phyloP scores from a whole-genome alignment of 1,140 invertebrate genomes.

The Zaprionus camerounensis region DNA sequence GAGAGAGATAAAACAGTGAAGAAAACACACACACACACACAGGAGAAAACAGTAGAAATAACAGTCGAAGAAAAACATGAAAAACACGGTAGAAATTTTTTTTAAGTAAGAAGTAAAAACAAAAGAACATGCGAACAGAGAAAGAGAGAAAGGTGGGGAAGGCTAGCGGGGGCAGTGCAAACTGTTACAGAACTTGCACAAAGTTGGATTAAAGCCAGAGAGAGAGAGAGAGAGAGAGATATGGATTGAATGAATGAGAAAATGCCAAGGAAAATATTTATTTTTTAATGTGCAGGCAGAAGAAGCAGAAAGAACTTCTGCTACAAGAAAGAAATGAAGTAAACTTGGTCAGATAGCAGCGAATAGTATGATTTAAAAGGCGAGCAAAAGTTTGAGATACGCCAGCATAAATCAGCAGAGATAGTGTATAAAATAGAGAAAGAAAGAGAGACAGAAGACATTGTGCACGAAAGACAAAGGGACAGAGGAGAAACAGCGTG shows the following conservation, averaged over 20 bases:
- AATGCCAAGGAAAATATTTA: slow-evolving; percentile 3
- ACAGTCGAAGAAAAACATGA: slow-evolving; percentile 28
- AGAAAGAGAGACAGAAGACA: not conserved
- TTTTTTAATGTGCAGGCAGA: slow-evolving; percentile 1
- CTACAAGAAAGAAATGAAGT: not conserved
- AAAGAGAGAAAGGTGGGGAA: not conserved
- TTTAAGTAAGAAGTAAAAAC: slow-evolving; percentile 59
- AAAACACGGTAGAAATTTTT: slow-evolving; percentile 49
- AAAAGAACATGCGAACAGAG: slow-evolving; percentile 27
- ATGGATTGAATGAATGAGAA: slow-evolving; percentile 16
- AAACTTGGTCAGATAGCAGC: not conserved
- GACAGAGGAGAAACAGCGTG: not conserved
- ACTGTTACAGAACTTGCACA: slow-evolving; percentile 17
- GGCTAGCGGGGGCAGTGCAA: not conserved
- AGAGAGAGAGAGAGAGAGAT: slow-evolving; percentile 2
- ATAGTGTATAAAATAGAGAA: not conserved
- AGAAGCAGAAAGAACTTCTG: slow-evolving; percentile 1
- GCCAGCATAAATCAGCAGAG: too few relatives aligned
- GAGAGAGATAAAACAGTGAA: slow-evolving; percentile 13
- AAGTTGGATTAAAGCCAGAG: slow-evolving; percentile 36
- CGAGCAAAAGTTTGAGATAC: not conserved
- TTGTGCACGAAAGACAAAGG: not conserved
- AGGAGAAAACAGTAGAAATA: slow-evolving; percentile 24
- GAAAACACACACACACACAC: not conserved
- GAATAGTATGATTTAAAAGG: not conserved